Base-by-base conservation (phyloP, 23 tunicate genomes). In the Ciona savignyi region DNA sequence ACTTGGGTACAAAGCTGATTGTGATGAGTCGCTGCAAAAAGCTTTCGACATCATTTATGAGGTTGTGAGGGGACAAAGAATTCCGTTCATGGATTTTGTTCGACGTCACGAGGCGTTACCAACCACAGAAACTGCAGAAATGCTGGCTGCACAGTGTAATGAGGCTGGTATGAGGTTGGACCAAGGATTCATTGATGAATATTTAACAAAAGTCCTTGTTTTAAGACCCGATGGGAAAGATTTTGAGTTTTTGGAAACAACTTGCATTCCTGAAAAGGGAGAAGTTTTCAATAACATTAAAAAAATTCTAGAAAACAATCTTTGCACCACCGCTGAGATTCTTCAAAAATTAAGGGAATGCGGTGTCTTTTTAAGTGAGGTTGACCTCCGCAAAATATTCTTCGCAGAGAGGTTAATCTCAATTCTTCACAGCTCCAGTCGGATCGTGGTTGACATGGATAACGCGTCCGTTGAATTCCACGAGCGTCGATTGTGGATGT, bases 231-330 rank as follows among this genome's bases (percentile, higher is more conserved):
- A 76, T 64, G 60, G 65, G 34, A 34, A n/a, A 19, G 71, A 76
- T 19, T 20, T 76, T 30, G 60, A 76, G 22, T 76, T 76, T 76
- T n/a, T 76, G 27, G 33, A 76, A 25, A 23, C 56, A 6, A 29
- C 2, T 23, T n/a, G 70, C 24, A 6, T 2, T 3, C 23, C 35
- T 2, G 22, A 27, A 6, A 64, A 32, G 2, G 34, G 33, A 35
- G 27, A 65, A 15, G 56, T 4, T 24, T 31, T 76, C 28, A 3
- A 63, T 63, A 76, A 32, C n/a, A n/a, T n/a, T n/a, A n/a, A n/a
- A n/a, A n/a, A n/a, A n/a, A n/a, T n/a, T n/a, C n/a, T n/a, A n/a
- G n/a, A n/a, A n/a, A n/a, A n/a, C n/a, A n/a, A n/a, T n/a, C n/a
- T n/a, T n/a, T n/a, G n/a, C n/a, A n/a, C n/a, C n/a, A n/a, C n/a